Base-by-base conservation (phyloP, 2,888 invertebrate species). In the Pachymerium ferrugineum region DNA sequence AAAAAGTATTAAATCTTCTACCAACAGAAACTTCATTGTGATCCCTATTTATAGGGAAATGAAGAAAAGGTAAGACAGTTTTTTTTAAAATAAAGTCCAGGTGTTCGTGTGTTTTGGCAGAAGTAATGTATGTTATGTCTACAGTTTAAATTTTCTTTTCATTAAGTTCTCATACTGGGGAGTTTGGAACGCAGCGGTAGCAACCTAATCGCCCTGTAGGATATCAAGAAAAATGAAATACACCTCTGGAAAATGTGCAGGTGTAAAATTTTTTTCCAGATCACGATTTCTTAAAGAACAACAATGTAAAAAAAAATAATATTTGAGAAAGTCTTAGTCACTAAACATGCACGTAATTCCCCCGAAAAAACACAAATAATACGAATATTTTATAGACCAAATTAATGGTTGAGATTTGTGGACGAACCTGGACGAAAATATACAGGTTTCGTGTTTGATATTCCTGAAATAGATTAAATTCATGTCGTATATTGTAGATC, bases 141-240 rank as follows among this genome's bases (percentile, higher is more conserved):
- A n/a, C n/a, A n/a, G 38, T 12, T 38, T 38, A 38, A 38, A 38
- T 16, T n/a, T 62, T 22, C 28, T 62, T 28, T 62, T 25, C 62
- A 62, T 62, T 62, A 62, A 62, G 62, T 62, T 28, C 25, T 62
- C 62, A 62, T 10, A n/a, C n/a, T n/a, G 62, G 12, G n/a, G 62
- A 62, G 62, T 28, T 12, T 62, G 62, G 62, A 62, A 62, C 62
- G 25, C 62, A 62, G 62, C 62, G 62, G 62, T 62, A 62, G 62
- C 62, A 62, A 28, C 62, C 28, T 62, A 62, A 62, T 62, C 62
- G 62, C 62, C 28, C 62, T 1, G 62, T 28, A 25, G 62, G 62
- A 62, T 28, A 62, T 62, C 62, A 14, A 25, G 4, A 28, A 4
- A 62, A 8, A 14, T 54, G 22, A 22, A 54, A 54, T 54, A 19